A percentile compares a stretch with the other conserved stretches of the same genome.
Conservation (phyloP, 2,888 invertebrate species). For the Agriopis leucophaearia region DNA sequence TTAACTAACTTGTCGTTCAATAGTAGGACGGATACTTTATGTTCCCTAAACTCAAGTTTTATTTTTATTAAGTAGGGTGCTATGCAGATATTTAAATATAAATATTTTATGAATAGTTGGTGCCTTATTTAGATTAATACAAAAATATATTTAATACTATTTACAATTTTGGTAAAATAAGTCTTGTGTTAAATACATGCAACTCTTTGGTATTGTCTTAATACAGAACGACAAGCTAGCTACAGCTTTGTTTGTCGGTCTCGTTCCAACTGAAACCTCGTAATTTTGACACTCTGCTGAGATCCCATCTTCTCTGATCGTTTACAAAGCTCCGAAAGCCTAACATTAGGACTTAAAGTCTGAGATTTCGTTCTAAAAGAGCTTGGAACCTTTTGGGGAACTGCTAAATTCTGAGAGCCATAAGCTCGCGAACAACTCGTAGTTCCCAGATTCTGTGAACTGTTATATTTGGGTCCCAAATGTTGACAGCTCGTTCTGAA, state of each 20-base stretch:
- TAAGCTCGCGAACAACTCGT: conserved; percentile 5
- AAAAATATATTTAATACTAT: neutral
- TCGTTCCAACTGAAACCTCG: conserved; percentile 68
- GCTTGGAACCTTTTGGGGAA: conserved; percentile 2
- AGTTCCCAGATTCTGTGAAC: conserved; percentile 17
- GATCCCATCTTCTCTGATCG: conserved; percentile 46
- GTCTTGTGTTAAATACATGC: conserved; percentile 45
- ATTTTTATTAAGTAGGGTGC: conserved; percentile 39
- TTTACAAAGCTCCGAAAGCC: conserved; percentile 24
- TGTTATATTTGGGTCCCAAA: conserved; percentile 22
- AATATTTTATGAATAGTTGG: neutral
- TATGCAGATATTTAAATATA: neutral
- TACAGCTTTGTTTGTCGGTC: conserved; percentile 63
- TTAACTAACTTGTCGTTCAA: conserved; percentile 64
- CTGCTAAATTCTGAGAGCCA: neutral
- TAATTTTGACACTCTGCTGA: conserved; percentile 61
- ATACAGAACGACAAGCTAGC: conserved; percentile 71
- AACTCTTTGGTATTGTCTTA: conserved; percentile 73
- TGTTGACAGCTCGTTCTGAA: conserved; percentile 24
- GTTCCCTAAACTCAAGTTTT: neutral
- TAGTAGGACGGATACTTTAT: conserved; percentile 71
- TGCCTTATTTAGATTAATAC: too few species aligned
- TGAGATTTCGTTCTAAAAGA: conserved; percentile 33
- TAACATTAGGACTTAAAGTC: conserved; percentile 34
- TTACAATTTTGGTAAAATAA: conserved; percentile 41